Percentiles rank a stretch among this genome's conserved stretches.
Evolutionary conservation across 2,113 vertebrate species (phyloP).

Genomic region (Lynx canadensis): DNA sequence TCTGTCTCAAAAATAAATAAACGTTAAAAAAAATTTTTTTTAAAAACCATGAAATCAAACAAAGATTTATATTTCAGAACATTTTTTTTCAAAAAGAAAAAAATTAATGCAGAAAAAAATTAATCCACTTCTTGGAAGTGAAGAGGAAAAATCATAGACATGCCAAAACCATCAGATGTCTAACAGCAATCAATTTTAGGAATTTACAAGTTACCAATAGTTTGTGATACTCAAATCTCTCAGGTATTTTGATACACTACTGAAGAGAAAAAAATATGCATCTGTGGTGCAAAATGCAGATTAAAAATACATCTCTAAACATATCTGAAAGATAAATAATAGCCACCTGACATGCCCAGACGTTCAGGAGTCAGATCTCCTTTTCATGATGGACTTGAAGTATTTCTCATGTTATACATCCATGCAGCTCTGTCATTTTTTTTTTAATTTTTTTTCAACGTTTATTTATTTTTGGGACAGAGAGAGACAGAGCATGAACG

Average conservation of each 20-base stretch:
- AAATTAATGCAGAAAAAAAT: neutral
- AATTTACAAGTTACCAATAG: neutral
- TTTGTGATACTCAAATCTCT: neutral
- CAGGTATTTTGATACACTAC: neutral
- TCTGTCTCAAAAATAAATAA: too few relatives aligned
- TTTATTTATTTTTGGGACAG: too few relatives aligned
- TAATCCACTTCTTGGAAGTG: neutral
- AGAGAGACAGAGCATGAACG: too few relatives aligned
- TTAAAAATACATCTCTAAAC: slow-evolving; percentile 23
- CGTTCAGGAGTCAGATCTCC: neutral
- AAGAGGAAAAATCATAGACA: neutral
- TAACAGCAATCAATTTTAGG: neutral
- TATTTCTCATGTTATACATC: neutral
- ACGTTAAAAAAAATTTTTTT: too few relatives aligned
- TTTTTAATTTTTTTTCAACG: too few relatives aligned
- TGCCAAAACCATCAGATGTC: neutral
- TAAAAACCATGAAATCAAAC: neutral
- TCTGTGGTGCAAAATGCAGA: neutral
- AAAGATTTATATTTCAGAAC: neutral
- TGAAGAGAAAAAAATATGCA: neutral
- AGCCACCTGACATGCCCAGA: neutral
- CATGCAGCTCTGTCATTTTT: neutral
- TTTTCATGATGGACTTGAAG: neutral
- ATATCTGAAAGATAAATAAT: slow-evolving; percentile 21
- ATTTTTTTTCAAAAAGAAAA: neutral